Conservation (phyloP, 2,888 invertebrate species). For the Abrostola tripartita region DNA sequence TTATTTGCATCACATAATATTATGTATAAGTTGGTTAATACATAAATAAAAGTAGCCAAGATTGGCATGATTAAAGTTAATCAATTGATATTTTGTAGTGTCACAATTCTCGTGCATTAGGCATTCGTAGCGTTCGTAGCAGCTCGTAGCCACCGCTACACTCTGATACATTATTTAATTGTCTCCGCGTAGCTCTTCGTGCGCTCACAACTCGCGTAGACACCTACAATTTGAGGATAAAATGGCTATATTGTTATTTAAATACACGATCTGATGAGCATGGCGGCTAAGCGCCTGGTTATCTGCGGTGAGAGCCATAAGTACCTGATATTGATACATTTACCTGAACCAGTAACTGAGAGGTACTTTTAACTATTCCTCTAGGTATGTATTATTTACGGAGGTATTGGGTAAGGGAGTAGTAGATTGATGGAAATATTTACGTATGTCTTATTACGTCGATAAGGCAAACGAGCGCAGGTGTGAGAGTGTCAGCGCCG, state of each 20-base stretch:
- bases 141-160: slow-evolving; percentile 9
- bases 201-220: not conserved
- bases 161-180: slow-evolving; percentile 17
- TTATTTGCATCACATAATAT: too few relatives aligned
- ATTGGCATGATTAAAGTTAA: too few relatives aligned
- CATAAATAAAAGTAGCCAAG: too few relatives aligned
- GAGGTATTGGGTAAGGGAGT: too few relatives aligned
- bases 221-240: not conserved
- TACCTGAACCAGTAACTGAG: too few relatives aligned
- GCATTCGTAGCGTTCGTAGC: slow-evolving; percentile 11
- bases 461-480: slow-evolving; percentile 6
- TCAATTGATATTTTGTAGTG: not conserved
- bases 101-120: not conserved
- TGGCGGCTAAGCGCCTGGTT: not conserved
- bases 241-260: not conserved
- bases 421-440: too few relatives aligned
- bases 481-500: not conserved
- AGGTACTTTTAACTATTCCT: too few relatives aligned
- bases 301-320: too few relatives aligned
- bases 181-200: slow-evolving; percentile 1
- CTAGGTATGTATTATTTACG: too few relatives aligned
- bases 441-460: too few relatives aligned
- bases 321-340: too few relatives aligned
- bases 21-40: too few relatives aligned
- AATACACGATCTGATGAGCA: not conserved